A percentile compares a stretch with the other conserved stretches of the same genome.
These are phyloP conservation scores for Caenorhabditis imperialis DNA, from an alignment of 2,888 invertebrate species.

Conservation along the genomic window DNA sequence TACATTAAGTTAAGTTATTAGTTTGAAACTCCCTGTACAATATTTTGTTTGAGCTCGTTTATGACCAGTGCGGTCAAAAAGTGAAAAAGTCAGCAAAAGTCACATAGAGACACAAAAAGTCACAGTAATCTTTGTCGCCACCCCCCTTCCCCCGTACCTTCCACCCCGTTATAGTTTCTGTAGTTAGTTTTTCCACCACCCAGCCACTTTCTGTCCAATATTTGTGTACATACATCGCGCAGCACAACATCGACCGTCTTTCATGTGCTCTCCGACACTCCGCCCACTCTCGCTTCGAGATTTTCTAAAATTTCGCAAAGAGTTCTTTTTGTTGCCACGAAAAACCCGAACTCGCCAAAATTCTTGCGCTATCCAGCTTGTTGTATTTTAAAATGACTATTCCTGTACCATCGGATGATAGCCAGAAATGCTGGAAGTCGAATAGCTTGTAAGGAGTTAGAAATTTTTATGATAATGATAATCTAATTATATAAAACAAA, in stretches of 20 bases:
- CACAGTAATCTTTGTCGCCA: too few relatives aligned
- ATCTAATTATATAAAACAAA: too few relatives aligned
- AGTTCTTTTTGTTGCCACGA: constrained; percentile 8
- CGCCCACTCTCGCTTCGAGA: constrained; percentile 22
- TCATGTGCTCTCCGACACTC: too few relatives aligned
- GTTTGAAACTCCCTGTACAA: too few relatives aligned
- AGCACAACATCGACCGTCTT: too few relatives aligned
- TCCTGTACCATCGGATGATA: constrained; percentile 16
- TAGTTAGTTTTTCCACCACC: constrained; percentile 7
- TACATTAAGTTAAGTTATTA: too few relatives aligned
- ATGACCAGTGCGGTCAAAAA: too few relatives aligned
- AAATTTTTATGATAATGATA: constrained; percentile 1
- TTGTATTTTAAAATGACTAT: constrained; percentile 49
- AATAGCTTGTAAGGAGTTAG: constrained; percentile 20
- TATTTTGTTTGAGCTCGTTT: too few relatives aligned
- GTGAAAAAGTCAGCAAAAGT: too few relatives aligned
- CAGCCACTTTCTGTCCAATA: constrained; percentile 29
- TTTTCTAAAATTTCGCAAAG: neutral
- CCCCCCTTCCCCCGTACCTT: neutral
- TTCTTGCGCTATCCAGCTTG: constrained; percentile 36
- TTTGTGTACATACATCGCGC: constrained; percentile 47
- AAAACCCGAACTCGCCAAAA: constrained; percentile 21
- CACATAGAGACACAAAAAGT: too few relatives aligned
- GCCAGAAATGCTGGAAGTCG: constrained; percentile 35
- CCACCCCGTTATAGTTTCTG: constrained; percentile 35